Percentiles rank a stretch among this genome's conserved stretches.
These are phyloP conservation scores for Musca domestica DNA, from an alignment of 1,140 invertebrate species.

Conservation along the genomic window DNA sequence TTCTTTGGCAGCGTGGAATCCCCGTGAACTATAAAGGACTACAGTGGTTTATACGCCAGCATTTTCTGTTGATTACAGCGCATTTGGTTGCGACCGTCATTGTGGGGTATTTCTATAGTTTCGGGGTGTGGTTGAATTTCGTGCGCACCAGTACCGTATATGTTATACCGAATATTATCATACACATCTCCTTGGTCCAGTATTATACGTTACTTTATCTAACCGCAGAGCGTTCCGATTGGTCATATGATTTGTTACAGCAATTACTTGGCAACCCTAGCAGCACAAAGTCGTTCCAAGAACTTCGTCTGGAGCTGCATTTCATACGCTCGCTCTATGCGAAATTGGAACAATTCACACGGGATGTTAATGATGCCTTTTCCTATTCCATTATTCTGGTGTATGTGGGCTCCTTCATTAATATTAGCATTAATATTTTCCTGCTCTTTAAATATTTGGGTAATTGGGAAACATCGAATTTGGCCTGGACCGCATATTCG, in stretches of 20 bases:
- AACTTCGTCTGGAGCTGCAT: constrained; percentile 23
- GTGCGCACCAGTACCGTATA: constrained; percentile 15
- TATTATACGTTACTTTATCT: constrained; percentile 24
- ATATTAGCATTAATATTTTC: constrained; percentile 41
- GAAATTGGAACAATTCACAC: constrained; percentile 32
- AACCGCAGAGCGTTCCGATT: not conserved
- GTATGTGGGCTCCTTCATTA: constrained; percentile 41
- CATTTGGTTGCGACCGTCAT: not conserved
- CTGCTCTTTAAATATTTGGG: constrained; percentile 38
- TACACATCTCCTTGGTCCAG: constrained; percentile 22
- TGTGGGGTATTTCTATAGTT: constrained; percentile 18
- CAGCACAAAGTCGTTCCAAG: not conserved
- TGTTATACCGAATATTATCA: constrained; percentile 27
- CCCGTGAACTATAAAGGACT: not conserved
- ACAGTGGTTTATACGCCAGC: constrained; percentile 2
- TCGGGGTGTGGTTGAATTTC: not conserved
- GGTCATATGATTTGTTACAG: constrained; percentile 23
- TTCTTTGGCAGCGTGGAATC: not conserved
- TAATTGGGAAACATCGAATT: not conserved
- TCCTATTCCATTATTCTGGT: constrained; percentile 36
- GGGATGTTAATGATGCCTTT: constrained; percentile 33
- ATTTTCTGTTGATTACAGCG: constrained; percentile 9
- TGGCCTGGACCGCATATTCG: constrained; percentile 31
- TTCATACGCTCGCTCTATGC: constrained; percentile 31
- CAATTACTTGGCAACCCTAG: constrained; percentile 7